Conservation (phyloP, 2,888 invertebrate genomes). For the Aleiodes testaceus region DNA sequence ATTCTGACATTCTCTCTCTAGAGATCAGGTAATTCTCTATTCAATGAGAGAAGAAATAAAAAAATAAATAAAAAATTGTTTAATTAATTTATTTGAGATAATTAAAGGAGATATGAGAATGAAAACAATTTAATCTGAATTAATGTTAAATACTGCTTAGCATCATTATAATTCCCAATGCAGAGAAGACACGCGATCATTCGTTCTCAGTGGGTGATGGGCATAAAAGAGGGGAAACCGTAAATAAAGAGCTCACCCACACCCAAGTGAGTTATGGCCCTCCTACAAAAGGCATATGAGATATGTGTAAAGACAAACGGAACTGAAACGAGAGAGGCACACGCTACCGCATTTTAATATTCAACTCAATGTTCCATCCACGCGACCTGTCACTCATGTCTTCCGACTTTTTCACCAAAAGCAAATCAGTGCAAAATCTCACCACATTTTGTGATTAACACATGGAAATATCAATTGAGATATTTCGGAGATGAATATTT, state of each 20-base stretch:
- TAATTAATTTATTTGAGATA: no score
- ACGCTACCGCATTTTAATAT: conserved; percentile 60
- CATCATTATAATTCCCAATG: conserved; percentile 27
- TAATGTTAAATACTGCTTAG: not conserved
- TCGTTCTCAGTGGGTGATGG: not conserved
- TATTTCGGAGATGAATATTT: no score
- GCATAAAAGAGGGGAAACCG: conserved; percentile 9
- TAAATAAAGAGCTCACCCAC: conserved; percentile 29
- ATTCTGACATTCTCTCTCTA: conserved; percentile 44
- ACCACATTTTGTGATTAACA: not conserved
- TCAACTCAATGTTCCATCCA: conserved; percentile 66
- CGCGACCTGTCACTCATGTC: conserved; percentile 65
- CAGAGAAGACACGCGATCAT: conserved; percentile 29
- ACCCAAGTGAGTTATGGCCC: conserved; percentile 18
- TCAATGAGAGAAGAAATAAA: not conserved
- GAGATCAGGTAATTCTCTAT: conserved; percentile 6
- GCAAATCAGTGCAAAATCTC: not conserved
- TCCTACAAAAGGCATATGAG: conserved; percentile 1
- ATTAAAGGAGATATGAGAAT: not conserved
- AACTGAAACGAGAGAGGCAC: conserved; percentile 23
- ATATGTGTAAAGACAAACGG: conserved; percentile 6
- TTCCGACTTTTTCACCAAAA: conserved; percentile 43
- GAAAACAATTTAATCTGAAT: conserved; percentile 11
- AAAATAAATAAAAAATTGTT: no score
- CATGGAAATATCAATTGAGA: no score